Evolutionary conservation across 2,888 invertebrate genomes (phyloP).

Genomic region (Gymnosoma rotundatum): DNA sequence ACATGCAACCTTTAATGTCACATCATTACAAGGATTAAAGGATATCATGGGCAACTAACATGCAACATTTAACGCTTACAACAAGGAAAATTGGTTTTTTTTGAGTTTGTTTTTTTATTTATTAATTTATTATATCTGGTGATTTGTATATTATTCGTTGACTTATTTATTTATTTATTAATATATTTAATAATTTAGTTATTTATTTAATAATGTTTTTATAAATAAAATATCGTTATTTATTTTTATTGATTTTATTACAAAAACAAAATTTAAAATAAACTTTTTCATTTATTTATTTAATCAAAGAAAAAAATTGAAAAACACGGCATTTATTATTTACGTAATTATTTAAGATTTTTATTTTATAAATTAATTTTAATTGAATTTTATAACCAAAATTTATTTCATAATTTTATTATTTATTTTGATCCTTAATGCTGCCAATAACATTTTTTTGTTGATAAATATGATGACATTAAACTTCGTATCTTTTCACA

Average conservation of each 20-base stretch:
- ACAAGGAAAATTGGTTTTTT: conserved; percentile 17
- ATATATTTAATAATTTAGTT: conserved; percentile 1
- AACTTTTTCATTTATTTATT: conserved; percentile 52
- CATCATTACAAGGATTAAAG: conserved; percentile 48
- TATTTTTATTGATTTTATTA: conserved; percentile 32
- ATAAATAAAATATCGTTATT: conserved; percentile 33
- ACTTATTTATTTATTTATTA: conserved; percentile 25
- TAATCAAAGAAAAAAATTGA: conserved; percentile 17
- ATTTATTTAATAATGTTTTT: conserved; percentile 23
- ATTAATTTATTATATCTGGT: conserved; percentile 33
- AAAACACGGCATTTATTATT: conserved; percentile 55
- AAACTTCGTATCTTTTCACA: no score
- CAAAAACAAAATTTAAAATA: conserved; percentile 48
- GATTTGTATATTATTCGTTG: conserved; percentile 57
- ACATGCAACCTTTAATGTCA: conserved; percentile 23
- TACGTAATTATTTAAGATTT: conserved; percentile 3
- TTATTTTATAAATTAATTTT: background rate
- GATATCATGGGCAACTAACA: conserved; percentile 54
- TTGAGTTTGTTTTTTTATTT: conserved; percentile 22
- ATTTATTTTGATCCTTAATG: no score
- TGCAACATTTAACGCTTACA: conserved; percentile 31
- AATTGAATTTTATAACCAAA: background rate
- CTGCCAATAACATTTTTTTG: no score
- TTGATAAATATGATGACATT: no score
- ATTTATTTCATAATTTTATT: background rate